Base-by-base conservation (phyloP, 2,888 invertebrate species). In the Acleris laterana region DNA sequence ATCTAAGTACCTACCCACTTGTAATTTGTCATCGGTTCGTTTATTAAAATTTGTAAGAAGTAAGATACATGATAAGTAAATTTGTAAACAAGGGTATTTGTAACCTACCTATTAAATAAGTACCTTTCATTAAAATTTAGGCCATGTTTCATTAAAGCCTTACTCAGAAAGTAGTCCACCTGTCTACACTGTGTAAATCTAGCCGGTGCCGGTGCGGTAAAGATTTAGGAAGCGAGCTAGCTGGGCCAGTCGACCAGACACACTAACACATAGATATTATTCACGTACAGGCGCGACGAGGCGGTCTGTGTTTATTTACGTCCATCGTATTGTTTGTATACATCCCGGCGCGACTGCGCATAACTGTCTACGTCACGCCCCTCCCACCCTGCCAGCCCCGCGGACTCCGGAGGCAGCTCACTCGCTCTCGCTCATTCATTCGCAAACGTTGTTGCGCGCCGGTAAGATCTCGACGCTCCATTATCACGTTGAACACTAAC, bases 251-350 rank as follows among this genome's bases (percentile, higher is more conserved):
- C 75, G 72, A 74, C 74, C 75, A 79, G 80, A 78, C 79, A 81
- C 78, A 87, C 85, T 79, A 85, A 86, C 84, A 86, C 88, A 89
- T 77, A 87, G 88, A 88, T 85, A 90, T 84, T 81, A 80, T 81
- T 87, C 84, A 79, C 80, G 80, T 84, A 82, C 83, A 83, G 76
- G 78, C 82, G 79, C 79, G 82, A 82, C 78, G 79, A 78, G 83
- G 84, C 84, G 79, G 81, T 83, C 88, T 87, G 86, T 93, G 92
- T 93, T 93, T 93, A 93, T 93, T 93, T 93, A 93, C 93, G 93
- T 93, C 92, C 92, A 83, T 83, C 88, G 91, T 90, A 91, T 93
- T 92, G 92, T 93, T 93, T 93, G 93, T 93, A 93, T 90, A 93
- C 93, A 93, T 88, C 86, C 90, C 90, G 91, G 90, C 89, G 87